Evolutionary conservation across 2,113 vertebrate genomes (phyloP).

Genomic region (Axis porcinus): DNA sequence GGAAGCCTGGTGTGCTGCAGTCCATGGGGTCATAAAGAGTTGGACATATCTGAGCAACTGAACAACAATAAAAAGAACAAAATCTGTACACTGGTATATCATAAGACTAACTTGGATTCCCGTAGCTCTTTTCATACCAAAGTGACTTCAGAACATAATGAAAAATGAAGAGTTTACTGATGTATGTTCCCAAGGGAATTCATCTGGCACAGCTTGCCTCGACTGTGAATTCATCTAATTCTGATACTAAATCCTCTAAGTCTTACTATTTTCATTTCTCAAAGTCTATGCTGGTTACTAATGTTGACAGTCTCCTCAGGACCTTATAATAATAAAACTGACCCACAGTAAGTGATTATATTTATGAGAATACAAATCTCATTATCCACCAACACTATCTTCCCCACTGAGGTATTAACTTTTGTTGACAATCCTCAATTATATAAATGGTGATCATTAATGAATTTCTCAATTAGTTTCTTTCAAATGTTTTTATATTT

Average conservation of each 20-base stretch:
- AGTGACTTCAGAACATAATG: conserved; percentile 31
- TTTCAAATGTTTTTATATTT: conserved; percentile 24
- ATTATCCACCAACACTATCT: background rate
- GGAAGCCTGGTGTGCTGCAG: background rate
- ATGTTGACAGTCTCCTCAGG: background rate
- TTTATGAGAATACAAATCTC: background rate
- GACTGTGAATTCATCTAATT: conserved; percentile 2
- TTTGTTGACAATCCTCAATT: background rate
- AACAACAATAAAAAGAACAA: background rate
- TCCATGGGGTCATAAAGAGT: background rate
- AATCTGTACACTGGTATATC: background rate
- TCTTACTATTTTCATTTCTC: conserved; percentile 25
- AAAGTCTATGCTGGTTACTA: conserved; percentile 26
- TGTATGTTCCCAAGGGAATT: conserved; percentile 16
- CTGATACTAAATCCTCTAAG: conserved; percentile 31
- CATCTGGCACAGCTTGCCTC: background rate
- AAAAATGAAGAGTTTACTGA: conserved; percentile 49
- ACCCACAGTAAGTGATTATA: background rate
- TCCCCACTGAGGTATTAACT: background rate
- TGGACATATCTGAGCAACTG: background rate
- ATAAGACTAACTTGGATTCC: conserved; percentile 11
- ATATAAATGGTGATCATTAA: background rate
- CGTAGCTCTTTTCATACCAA: conserved; percentile 36
- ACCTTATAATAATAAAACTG: background rate
- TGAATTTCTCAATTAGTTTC: background rate